Percentiles rank a stretch among this genome's conserved stretches.
Conservation (phyloP, 1,140 invertebrate genomes). For the Grapholita molesta region DNA sequence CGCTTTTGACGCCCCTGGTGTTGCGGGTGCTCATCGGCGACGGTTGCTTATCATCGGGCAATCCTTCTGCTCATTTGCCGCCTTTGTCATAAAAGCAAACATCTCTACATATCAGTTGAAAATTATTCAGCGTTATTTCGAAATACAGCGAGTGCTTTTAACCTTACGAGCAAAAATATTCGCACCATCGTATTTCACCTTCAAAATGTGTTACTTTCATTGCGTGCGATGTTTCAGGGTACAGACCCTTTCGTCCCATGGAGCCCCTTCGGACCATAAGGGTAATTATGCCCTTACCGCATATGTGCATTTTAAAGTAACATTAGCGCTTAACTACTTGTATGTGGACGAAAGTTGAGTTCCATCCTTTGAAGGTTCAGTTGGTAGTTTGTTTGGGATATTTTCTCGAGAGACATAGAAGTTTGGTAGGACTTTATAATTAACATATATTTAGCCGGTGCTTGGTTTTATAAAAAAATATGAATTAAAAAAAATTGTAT, state of each 20-base stretch:
- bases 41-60: too few relatives aligned
- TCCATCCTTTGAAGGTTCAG: neutral
- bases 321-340: slow-evolving; percentile 12
- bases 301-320: slow-evolving; percentile 17
- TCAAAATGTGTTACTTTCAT: neutral
- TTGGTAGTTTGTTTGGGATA: neutral
- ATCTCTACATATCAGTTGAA: neutral
- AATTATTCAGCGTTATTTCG: neutral
- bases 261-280: neutral
- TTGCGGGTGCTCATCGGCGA: too few relatives aligned
- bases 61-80: too few relatives aligned
- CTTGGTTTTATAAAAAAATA: too few relatives aligned
- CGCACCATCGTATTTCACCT: neutral
- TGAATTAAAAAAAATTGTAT: too few relatives aligned
- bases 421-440: neutral
- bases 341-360: neutral
- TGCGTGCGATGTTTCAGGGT: slow-evolving; percentile 10
- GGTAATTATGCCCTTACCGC: slow-evolving; percentile 14
- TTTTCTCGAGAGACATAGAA: neutral
- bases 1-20: too few relatives aligned
- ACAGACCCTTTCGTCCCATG: slow-evolving; percentile 1
- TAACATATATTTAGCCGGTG: too few relatives aligned
- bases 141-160: neutral
- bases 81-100: too few relatives aligned
- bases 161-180: neutral